Evolutionary conservation across 1,140 invertebrate species (phyloP), one percentile per base, ranked within the genome.

Genomic region (Neomicropteryx cornuta): DNA sequence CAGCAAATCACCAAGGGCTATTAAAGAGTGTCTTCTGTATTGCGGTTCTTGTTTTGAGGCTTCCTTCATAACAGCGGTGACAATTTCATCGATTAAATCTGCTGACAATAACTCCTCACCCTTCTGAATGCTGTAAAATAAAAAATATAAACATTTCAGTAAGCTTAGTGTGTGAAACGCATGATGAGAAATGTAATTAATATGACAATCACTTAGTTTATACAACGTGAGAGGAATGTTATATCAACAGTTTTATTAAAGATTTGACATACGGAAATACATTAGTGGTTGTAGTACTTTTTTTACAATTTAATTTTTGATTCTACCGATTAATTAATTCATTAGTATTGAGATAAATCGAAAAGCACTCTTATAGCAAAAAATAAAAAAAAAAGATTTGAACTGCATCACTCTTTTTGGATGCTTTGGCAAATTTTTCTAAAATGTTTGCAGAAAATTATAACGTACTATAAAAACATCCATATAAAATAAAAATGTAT

Each of bases 11-110:
- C 81, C 81, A 22, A 87, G 68, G 24, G 82, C 77, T 27, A 73
- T 56, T 23, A 92, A 58, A 3, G 86, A 86, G 52, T 77, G 69
- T 13, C 73, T 72, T 50, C 86, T 83, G 66, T 93, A 91, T 11
- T 66, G 62, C 10, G 79, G 63, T 45, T 82, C 78, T 42, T 87
- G 82, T 50, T 91, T 92, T 35, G 75, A 75, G 45, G 81, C 80
- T 64, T 94, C 89, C 48, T 75, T 75, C 43, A 88, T 58, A 3
- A 90, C 58, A 4, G 74, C 73, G 37, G 81, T 76, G 2, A 87
- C 62, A 24, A 87, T 70, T 23, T 52, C 43, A 13, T 60, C 48
- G 10, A 60, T 61, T 3, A 75, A 46, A 14, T 56, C 57, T 2
- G 40, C 33, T 1, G 59, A 57, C 4, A 71, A 39, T 6, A 58